These are phyloP conservation scores for Bombyx huttoni DNA, from an alignment of 2,888 invertebrate genomes.

Conservation along the genomic window DNA sequence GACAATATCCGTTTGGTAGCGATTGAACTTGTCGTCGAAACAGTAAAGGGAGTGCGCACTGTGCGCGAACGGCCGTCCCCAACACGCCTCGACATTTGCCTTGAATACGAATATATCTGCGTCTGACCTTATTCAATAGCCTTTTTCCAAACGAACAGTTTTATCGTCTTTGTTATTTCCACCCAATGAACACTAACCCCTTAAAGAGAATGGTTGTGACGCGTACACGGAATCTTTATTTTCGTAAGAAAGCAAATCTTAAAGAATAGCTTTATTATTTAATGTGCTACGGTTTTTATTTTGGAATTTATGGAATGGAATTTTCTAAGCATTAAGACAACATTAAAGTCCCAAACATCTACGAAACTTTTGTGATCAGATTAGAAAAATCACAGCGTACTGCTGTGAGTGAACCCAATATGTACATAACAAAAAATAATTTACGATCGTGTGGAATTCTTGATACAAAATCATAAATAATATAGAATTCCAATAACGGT, in stretches of 20 bases:
- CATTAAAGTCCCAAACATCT: no score
- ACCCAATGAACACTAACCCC: conserved; percentile 64
- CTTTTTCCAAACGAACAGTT: conserved; percentile 67
- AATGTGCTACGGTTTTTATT: conserved; percentile 1
- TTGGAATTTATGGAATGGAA: no score
- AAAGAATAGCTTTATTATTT: conserved; percentile 17
- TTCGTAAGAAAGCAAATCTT: conserved; percentile 25
- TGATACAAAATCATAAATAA: conserved; percentile 7
- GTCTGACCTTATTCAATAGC: conserved; percentile 68
- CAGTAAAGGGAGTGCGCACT: conserved; percentile 28
- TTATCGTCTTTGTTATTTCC: conserved; percentile 69
- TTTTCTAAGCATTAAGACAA: no score
- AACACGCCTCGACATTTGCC: conserved; percentile 53
- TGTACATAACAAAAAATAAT: not conserved
- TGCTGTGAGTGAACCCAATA: not conserved
- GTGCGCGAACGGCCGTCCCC: conserved; percentile 49
- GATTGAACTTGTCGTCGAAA: conserved; percentile 28
- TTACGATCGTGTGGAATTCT: not conserved
- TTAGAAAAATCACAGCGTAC: not conserved
- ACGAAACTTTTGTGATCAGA: no score
- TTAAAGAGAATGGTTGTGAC: conserved; percentile 56
- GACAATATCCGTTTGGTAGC: conserved; percentile 30
- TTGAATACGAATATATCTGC: conserved; percentile 58
- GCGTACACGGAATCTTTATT: conserved; percentile 43
- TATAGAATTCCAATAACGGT: conserved; percentile 2